Percentiles rank a stretch among this genome's conserved stretches.
These are phyloP conservation scores for Pomatostomus ruficeps DNA, from an alignment of 2,113 vertebrate genomes.

Conservation along the genomic window DNA sequence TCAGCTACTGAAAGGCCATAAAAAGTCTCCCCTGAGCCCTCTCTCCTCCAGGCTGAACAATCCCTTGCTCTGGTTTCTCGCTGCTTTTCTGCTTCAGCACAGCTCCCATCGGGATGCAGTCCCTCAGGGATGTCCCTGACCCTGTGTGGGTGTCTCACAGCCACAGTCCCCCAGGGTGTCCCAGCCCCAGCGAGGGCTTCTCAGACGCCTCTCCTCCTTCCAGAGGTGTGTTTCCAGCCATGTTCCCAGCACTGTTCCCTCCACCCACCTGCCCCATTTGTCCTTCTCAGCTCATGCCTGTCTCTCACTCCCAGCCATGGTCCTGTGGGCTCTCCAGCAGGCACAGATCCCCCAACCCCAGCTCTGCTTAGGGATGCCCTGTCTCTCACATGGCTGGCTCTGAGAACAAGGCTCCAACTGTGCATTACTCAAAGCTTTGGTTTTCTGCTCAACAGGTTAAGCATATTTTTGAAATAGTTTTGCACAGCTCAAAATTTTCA, in stretches of 20 bases:
- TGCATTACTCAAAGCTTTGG: background rate
- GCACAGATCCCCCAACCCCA: background rate
- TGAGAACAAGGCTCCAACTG: background rate
- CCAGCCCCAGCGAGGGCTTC: rapidly evolving
- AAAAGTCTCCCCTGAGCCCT: background rate
- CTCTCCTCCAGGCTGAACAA: background rate
- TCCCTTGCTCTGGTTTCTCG: background rate
- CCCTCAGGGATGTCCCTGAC: too few relatives aligned
- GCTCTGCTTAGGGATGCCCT: background rate
- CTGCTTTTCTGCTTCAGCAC: background rate
- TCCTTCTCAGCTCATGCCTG: background rate
- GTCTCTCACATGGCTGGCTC: background rate
- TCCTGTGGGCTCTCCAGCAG: rapidly evolving
- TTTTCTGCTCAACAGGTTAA: background rate
- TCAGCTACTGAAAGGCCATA: background rate
- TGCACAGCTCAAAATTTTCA: background rate
- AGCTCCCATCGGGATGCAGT: rapidly evolving
- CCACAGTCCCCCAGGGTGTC: too few relatives aligned
- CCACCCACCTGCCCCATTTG: background rate
- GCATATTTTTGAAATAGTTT: background rate
- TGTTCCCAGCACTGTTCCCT: background rate
- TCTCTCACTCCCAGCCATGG: background rate
- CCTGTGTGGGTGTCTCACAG: rapidly evolving
- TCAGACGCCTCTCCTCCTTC: background rate
- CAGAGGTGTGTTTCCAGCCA: rapidly evolving